Evolutionary conservation across 1,140 invertebrate genomes (phyloP).

Genomic region (Caenorhabditis elegans): WBcel235 BX284604.4:12119001-12119500

Average conservation of each 20-base stretch:
- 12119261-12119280: conserved; percentile 88
- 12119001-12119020: conserved; percentile 71
- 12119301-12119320: not conserved
- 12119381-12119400: no score
- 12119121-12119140: conserved; percentile 97
- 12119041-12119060: conserved; percentile 77
- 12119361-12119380: not conserved
- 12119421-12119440: no score
- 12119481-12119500: no score
- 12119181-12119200: conserved; percentile 77
- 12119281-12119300: not conserved
- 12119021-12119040: conserved; percentile 75
- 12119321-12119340: not conserved
- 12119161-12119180: conserved; percentile 82
- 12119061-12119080: conserved; percentile 80
- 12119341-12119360: not conserved
- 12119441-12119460: no score
- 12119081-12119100: conserved; percentile 89
- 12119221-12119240: conserved; percentile 86
- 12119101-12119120: conserved; percentile 93
- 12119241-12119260: conserved; percentile 93
- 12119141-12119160: conserved; percentile 95
- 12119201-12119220: conserved; percentile 77
- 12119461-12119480: no score
- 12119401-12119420: no score